A percentile compares a stretch with the other conserved stretches of the same genome.
Conservation (phyloP, 2,888 invertebrate genomes). For the Bembecia ichneumoniformis region DNA sequence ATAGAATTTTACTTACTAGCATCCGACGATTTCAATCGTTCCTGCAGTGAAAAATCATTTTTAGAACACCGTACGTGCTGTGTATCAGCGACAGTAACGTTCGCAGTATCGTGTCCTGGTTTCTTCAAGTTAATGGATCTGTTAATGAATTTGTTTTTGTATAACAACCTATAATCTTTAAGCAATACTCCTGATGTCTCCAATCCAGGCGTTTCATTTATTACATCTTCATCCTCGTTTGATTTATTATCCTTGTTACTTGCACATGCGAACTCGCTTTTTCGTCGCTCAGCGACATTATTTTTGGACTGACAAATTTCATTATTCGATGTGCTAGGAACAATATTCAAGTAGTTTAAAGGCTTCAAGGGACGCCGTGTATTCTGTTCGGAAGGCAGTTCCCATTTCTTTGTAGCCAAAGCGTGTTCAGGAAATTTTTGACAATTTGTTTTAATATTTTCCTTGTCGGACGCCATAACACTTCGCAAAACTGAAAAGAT, state of each 20-base stretch:
- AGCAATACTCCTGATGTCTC: too few species aligned
- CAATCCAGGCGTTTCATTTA: slow-evolving; percentile 1
- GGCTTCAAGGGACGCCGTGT: slow-evolving; percentile 34
- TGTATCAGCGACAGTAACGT: too few species aligned
- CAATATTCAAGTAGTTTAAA: slow-evolving; percentile 11
- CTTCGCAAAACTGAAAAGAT: too few species aligned
- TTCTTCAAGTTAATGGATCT: too few species aligned
- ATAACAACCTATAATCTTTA: too few species aligned
- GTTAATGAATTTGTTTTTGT: too few species aligned
- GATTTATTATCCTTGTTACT: slow-evolving; percentile 24
- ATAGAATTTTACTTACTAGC: slow-evolving; percentile 30
- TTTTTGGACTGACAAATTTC: slow-evolving; percentile 7
- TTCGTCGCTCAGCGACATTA: slow-evolving; percentile 13
- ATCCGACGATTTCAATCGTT: slow-evolving; percentile 21
- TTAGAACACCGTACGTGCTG: too few species aligned
- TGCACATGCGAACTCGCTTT: slow-evolving; percentile 28
- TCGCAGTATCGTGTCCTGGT: too few species aligned
- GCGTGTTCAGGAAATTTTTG: too few species aligned
- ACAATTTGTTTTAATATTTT: too few species aligned
- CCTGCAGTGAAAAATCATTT: neutral
- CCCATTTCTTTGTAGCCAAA: too few species aligned
- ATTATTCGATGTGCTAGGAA: slow-evolving; percentile 8
- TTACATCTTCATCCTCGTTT: slow-evolving; percentile 34
- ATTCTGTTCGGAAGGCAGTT: neutral
- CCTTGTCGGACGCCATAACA: too few species aligned